These are phyloP conservation scores for Todiramphus saurophagus DNA, from an alignment of 2,113 vertebrate genomes.

Conservation along the genomic window DNA sequence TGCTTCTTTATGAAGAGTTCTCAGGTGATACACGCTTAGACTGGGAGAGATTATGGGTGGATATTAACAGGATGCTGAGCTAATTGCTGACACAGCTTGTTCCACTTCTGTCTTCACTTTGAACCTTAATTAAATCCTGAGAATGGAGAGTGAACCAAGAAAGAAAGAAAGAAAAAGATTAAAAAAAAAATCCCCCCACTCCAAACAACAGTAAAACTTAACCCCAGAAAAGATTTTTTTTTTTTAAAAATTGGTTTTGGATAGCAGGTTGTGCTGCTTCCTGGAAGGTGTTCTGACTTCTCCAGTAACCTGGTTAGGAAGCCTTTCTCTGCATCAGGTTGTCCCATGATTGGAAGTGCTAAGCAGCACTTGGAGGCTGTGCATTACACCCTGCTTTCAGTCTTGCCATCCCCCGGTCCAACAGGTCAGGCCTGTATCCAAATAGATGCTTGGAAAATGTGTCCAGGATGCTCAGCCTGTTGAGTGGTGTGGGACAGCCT, in stretches of 20 bases:
- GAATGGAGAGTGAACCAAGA: not conserved
- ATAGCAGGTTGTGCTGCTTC: not conserved
- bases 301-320: not conserved
- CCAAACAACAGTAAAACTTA: not conserved
- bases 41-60: slow-evolving; percentile 13
- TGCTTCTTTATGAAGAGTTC: not conserved
- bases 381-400: not conserved
- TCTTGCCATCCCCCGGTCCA: not conserved
- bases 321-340: not conserved
- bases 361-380: not conserved
- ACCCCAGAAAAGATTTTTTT: not conserved
- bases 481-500: accelerated
- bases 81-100: not conserved
- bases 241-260: not conserved
- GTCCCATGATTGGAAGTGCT: not conserved
- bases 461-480: not conserved
- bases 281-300: not conserved
- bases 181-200: not conserved
- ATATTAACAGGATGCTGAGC: slow-evolving; percentile 9
- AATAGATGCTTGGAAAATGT: not conserved
- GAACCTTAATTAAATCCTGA: slow-evolving; percentile 3
- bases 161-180: not conserved
- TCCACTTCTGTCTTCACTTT: slow-evolving; percentile 9
- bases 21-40: not conserved
- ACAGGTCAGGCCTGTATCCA: not conserved